Conservation (phyloP, 2,888 invertebrate species). For the Uropetala carovei region DNA sequence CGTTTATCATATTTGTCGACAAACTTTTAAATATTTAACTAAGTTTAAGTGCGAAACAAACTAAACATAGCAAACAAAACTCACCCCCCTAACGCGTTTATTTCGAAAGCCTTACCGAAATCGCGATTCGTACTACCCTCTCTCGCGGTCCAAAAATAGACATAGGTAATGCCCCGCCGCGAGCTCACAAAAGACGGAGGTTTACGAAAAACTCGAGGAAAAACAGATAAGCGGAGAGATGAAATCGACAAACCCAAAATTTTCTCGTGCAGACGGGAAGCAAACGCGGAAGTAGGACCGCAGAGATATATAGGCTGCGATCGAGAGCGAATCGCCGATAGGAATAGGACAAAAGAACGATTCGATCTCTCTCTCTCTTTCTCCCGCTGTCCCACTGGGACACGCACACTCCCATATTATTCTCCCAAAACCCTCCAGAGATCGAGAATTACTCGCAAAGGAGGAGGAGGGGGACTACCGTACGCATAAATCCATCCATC, state of each 20-base stretch:
- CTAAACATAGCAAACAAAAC: no score
- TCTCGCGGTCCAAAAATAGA: neutral
- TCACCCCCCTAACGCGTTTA: neutral
- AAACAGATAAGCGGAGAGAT: neutral
- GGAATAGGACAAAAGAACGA: neutral
- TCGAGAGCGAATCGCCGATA: neutral
- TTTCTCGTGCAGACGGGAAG: neutral
- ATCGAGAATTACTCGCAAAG: neutral
- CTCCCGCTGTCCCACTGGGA: neutral
- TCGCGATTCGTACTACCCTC: neutral
- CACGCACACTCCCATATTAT: neutral
- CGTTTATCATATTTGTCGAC: no score
- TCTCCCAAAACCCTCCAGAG: neutral
- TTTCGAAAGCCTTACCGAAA: neutral
- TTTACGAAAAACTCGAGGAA: neutral
- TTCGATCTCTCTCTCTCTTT: neutral
- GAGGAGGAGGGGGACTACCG: neutral
- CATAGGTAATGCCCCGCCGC: neutral
- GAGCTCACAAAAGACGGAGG: neutral
- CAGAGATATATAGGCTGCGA: neutral
- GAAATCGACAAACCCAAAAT: neutral
- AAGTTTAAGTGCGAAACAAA: no score
- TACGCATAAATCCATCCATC: neutral
- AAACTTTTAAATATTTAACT: no score
- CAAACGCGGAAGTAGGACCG: neutral